Evolutionary conservation across 35 echinoderm and acorn worm species (phyloP), one percentile per base, ranked within the genome.

Genomic region (Heliocidaris tuberculata): DNA sequence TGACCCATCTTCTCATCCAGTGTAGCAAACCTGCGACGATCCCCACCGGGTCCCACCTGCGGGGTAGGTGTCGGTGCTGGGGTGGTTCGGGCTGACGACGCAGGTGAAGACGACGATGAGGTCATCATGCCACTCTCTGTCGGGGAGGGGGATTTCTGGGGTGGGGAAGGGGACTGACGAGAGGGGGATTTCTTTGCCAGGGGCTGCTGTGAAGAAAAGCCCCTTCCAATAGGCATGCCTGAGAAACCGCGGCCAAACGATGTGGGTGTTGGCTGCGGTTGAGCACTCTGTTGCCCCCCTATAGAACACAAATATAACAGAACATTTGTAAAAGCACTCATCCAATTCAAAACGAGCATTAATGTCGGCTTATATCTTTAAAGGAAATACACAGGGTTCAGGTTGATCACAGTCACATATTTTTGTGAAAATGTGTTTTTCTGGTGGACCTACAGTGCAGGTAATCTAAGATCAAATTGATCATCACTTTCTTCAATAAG

Each of bases 201-300:
- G 9, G 92, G 95, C 27, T 31, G 50, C 86, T 50, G 93, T 10
- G 95, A n/a, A 4, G 85, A 12, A 50, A 85, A 50, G 0, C 10
- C 24, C 8, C 29, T 42, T 59, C 91, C 86, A 8, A 47, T 27
- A 24, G 93, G 94, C 60, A 94, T 47, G 50, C 85, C 29, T 21
- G 92, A 78, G 49, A 95, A 90, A 29, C 95, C 94, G 0, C 95
- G 47, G 24, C 95, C 95, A 92, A 96, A 97, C 12, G 95, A 29
- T 2, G 59, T 59, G 19, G 86, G 13, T 31, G 94, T 21, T 15
- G 78, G 9, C 95, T 60, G 48, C 35, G 61, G 87, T 89, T 19
- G 54, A 49, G 42, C 47, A 90, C 50, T 48, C 27, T 21, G 19
- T 78, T 78, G 65, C 6, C 5, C 65, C 65, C 65, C 65, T 78